phyloP scores from a whole-genome alignment of 2,888 invertebrate species.

The Crossocerus cetratus region DNA sequence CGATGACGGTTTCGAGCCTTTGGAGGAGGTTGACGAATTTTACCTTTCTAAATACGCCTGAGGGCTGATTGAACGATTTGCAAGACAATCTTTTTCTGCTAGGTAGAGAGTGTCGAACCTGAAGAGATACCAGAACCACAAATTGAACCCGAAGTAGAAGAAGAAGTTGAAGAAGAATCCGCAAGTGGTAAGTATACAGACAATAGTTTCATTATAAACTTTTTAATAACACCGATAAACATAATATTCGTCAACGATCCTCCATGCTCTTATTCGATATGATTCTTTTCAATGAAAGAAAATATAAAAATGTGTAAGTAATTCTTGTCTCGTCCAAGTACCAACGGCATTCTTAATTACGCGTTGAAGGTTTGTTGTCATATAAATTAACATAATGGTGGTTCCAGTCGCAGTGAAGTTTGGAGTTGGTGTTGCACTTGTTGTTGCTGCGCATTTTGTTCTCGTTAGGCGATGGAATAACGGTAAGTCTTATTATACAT shows the following conservation, averaged over 20 bases:
- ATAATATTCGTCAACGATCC: constrained; percentile 43
- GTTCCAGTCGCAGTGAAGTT: constrained; percentile 93
- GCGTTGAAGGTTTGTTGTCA: constrained; percentile 25
- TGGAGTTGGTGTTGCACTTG: constrained; percentile 90
- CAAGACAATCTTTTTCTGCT: constrained; percentile 27
- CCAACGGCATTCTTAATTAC: constrained; percentile 14
- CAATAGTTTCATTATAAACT: not conserved
- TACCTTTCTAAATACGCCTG: constrained; percentile 8
- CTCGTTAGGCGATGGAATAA: constrained; percentile 87
- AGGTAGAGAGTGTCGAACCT: constrained; percentile 64
- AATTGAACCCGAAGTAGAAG: constrained; percentile 66
- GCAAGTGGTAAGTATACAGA: constrained; percentile 66
- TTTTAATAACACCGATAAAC: not conserved
- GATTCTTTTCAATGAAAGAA: constrained; percentile 13
- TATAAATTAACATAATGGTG: constrained; percentile 60
- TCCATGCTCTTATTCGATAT: constrained; percentile 62
- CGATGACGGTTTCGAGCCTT: constrained; percentile 69
- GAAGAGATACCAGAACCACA: constrained; percentile 67
- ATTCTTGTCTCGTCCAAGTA: constrained; percentile 17
- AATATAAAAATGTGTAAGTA: constrained; percentile 11
- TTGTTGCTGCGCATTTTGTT: constrained; percentile 91
- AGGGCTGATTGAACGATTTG: not conserved
- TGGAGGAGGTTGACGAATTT: constrained; percentile 69
- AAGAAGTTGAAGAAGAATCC: constrained; percentile 71
- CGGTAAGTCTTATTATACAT: constrained; percentile 80